Evolutionary conservation across 2,797 vertebrate species (phyloP).

Genomic region (Heteromormyrus szaboi): DNA sequence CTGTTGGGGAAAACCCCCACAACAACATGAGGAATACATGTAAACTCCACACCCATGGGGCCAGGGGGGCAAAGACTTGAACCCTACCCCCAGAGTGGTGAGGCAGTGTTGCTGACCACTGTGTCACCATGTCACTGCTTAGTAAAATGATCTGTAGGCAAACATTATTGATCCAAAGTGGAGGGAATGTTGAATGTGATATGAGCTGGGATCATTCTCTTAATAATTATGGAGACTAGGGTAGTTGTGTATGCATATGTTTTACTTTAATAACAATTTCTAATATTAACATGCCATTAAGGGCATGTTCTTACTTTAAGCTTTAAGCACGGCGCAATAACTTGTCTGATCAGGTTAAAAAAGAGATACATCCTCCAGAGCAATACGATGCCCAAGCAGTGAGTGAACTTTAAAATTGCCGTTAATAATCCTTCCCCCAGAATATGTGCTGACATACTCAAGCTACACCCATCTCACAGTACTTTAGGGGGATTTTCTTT

Average conservation of each 20-base stretch:
- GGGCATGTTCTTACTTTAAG: neutral
- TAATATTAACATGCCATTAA: neutral
- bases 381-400: neutral
- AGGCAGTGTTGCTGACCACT: neutral
- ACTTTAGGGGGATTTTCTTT: neutral
- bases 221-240: neutral
- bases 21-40: neutral
- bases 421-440: conserved; percentile 1
- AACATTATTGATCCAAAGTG: neutral
- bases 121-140: neutral
- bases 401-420: neutral
- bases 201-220: neutral
- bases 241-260: neutral
- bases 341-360: neutral
- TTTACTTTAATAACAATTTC: neutral
- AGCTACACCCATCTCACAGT: neutral
- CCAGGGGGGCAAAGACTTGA: neutral
- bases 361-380: neutral
- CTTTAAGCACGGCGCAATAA: neutral
- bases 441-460: neutral
- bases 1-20: neutral
- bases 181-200: neutral
- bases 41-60: neutral
- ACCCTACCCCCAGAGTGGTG: neutral
- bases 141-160: neutral